These are phyloP conservation scores for Hucho hucho DNA, from an alignment of 2,113 vertebrate species.

Conservation along the genomic window DNA sequence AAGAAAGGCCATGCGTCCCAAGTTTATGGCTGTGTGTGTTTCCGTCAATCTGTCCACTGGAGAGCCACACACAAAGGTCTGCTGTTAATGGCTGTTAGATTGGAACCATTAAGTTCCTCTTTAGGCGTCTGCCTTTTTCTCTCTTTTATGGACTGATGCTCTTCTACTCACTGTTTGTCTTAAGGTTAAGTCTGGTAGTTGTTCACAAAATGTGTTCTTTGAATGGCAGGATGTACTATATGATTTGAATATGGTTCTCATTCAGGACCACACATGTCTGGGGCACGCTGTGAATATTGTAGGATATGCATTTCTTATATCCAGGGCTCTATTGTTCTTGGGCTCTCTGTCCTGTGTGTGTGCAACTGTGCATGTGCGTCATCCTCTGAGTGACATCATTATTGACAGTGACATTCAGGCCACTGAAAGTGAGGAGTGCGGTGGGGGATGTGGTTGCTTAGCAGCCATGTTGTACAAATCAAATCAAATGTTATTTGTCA, in stretches of 20 bases:
- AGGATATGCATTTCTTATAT: not conserved
- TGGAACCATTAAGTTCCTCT: not conserved
- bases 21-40: not conserved
- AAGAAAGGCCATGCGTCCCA: slow-evolving; percentile 9
- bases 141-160: not conserved
- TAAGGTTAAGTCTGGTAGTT: too few species aligned
- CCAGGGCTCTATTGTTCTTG: not conserved
- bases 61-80: not conserved
- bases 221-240: too few species aligned
- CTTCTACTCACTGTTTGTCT: too few species aligned
- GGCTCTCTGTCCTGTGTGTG: not conserved
- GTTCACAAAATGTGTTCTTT: too few species aligned
- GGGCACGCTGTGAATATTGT: not conserved
- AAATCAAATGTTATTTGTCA: too few species aligned
- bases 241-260: too few species aligned
- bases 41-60: not conserved
- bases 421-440: slow-evolving; percentile 3
- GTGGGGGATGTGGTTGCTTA: slow-evolving; percentile 15
- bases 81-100: slow-evolving; percentile 34
- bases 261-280: not conserved
- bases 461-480: slow-evolving; percentile 4
- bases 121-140: not conserved
- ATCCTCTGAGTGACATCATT: slow-evolving; percentile 12
- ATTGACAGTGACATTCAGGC: slow-evolving; percentile 11
- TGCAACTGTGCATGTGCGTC: not conserved